Conservation (phyloP, 2,797 vertebrate species). For the Acanthopagrus latus region DNA sequence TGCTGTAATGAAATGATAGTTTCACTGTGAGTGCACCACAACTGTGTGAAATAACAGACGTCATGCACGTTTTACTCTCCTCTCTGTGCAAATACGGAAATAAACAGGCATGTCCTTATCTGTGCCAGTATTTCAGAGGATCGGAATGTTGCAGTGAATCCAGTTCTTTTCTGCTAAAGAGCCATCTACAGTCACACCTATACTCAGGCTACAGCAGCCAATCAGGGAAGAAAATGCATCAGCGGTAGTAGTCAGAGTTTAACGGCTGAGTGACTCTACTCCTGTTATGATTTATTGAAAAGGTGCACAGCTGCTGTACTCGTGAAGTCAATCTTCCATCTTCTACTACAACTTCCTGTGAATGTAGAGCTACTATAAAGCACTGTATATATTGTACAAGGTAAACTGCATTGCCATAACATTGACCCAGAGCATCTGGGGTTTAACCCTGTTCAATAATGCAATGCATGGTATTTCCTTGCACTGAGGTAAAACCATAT, state of each 20-base stretch:
- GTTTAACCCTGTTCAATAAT: constrained; percentile 71
- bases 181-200: background rate
- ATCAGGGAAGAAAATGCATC: constrained; percentile 1
- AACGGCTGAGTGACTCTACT: constrained; percentile 36
- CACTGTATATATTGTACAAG: constrained; percentile 10
- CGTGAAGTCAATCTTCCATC: constrained; percentile 44
- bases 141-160: background rate
- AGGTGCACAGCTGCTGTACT: constrained; percentile 41
- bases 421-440: constrained; percentile 48
- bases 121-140: constrained; percentile 6
- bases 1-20: constrained; percentile 62
- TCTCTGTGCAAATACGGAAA: background rate
- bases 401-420: constrained; percentile 51
- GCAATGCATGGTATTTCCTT: constrained; percentile 46
- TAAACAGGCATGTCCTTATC: background rate
- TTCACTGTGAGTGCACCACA: constrained; percentile 45
- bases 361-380: constrained; percentile 5
- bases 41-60: constrained; percentile 44
- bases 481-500: constrained; percentile 23
- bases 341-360: constrained; percentile 34
- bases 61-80: background rate
- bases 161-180: background rate
- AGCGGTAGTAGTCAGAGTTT: constrained; percentile 30
- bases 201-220: constrained; percentile 4
- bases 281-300: constrained; percentile 67